A percentile compares a stretch with the other conserved stretches of the same genome.
Evolutionary conservation across 2,113 vertebrate species (phyloP).

Genomic region (Terrapene triunguis): DNA sequence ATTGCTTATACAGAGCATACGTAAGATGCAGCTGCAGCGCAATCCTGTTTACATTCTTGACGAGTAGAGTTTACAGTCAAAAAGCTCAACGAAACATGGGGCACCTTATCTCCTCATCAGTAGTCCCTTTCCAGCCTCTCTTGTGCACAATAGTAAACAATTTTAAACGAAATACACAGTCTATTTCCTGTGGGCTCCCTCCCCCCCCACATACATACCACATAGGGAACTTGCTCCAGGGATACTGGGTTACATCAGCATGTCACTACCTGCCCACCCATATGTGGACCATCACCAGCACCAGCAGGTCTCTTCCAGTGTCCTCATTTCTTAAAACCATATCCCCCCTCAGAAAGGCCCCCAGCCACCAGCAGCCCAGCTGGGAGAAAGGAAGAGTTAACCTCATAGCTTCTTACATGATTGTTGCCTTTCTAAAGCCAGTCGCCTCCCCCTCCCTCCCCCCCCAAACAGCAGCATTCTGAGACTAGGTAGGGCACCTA

Average conservation of each 20-base stretch:
- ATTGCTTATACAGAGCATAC: slow-evolving; percentile 71
- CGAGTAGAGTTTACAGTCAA: slow-evolving; percentile 63
- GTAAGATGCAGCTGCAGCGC: slow-evolving; percentile 66
- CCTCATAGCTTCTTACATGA: neutral
- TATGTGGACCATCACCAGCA: neutral
- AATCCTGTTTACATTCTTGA: slow-evolving; percentile 70
- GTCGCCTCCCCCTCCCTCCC: neutral
- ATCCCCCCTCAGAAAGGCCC: neutral
- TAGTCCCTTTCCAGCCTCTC: slow-evolving; percentile 58
- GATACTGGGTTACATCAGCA: fast-evolving
- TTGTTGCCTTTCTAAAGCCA: neutral
- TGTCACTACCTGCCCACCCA: neutral
- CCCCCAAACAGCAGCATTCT: neutral
- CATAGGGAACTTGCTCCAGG: neutral
- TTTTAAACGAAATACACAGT: slow-evolving; percentile 73
- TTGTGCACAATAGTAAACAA: slow-evolving; percentile 65
- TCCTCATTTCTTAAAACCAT: neutral
- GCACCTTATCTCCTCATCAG: slow-evolving; percentile 46
- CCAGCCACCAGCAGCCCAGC: neutral
- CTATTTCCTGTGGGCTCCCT: neutral
- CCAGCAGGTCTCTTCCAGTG: neutral
- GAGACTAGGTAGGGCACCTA: neutral
- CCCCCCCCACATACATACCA: neutral
- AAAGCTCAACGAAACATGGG: slow-evolving; percentile 59
- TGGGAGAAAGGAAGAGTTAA: neutral